phyloP scores from a whole-genome alignment of 2,888 invertebrate genomes.

The Spisula subtruncata region DNA sequence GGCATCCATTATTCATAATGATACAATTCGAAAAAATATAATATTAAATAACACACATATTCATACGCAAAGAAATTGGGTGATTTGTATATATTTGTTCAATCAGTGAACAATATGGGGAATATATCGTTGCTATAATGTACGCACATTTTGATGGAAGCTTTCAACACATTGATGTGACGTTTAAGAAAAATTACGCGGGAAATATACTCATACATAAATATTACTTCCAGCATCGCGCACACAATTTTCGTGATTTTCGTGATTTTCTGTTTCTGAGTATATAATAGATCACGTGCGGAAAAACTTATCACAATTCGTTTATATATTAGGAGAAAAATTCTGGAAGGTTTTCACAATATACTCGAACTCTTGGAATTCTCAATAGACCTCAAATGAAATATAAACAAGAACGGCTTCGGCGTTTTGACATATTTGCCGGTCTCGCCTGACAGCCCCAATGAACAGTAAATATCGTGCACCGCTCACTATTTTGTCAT shows the following conservation, averaged over 20 bases:
- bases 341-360: neutral
- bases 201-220: neutral
- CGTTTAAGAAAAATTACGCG: neutral
- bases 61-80: too few relatives aligned
- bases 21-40: too few relatives aligned
- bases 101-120: too few relatives aligned
- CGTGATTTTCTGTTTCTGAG: neutral
- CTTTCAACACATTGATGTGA: neutral
- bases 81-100: too few relatives aligned
- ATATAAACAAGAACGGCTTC: slow-evolving; percentile 29
- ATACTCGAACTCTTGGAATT: neutral
- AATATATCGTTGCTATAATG: too few relatives aligned
- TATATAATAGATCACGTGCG: neutral
- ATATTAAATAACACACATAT: too few relatives aligned
- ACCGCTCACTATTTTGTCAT: slow-evolving; percentile 36
- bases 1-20: too few relatives aligned
- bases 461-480: slow-evolving; percentile 48
- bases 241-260: neutral
- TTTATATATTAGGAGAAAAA: slow-evolving; percentile 1
- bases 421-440: slow-evolving; percentile 43
- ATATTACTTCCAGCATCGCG: neutral
- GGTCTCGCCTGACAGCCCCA: slow-evolving; percentile 36
- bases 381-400: slow-evolving; percentile 29
- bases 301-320: neutral
- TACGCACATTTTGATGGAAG: neutral